A percentile compares a stretch with the other conserved stretches of the same genome.
phyloP scores from a whole-genome alignment of 2,113 vertebrate species.

The Elephas maximus region DNA sequence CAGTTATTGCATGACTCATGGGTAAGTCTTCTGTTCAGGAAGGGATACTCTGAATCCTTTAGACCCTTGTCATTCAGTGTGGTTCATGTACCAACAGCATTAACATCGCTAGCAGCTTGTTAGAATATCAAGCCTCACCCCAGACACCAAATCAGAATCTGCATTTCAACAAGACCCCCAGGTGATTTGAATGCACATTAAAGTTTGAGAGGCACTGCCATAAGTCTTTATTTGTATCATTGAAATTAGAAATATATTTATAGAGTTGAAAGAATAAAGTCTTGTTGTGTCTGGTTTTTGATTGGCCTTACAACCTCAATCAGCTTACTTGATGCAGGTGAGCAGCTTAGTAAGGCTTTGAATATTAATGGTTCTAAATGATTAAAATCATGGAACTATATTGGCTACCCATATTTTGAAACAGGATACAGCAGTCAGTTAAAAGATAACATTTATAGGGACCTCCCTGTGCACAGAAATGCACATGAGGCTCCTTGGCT shows the following conservation, averaged over 20 bases:
- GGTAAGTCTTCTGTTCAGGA: background rate
- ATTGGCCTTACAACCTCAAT: constrained; percentile 4
- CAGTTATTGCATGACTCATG: background rate
- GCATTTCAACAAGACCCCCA: constrained; percentile 4
- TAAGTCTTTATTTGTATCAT: constrained; percentile 40
- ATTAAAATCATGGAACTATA: background rate
- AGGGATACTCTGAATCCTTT: background rate
- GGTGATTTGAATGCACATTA: background rate
- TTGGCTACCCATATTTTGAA: background rate
- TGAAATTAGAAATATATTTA: constrained; percentile 66
- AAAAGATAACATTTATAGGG: background rate
- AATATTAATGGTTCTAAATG: constrained; percentile 51
- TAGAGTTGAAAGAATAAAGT: constrained; percentile 50
- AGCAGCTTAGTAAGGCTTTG: constrained; percentile 50
- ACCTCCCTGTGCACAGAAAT: background rate
- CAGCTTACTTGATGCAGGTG: constrained; percentile 6
- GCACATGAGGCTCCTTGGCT: background rate
- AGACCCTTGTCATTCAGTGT: background rate
- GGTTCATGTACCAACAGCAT: background rate
- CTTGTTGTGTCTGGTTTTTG: constrained; percentile 57
- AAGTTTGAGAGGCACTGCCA: background rate
- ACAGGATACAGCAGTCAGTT: background rate
- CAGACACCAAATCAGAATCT: background rate
- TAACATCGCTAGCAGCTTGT: background rate
- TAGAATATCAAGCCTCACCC: background rate